Evolutionary conservation across 2,113 vertebrate genomes (phyloP), one percentile per base, ranked within the genome.

Genomic region (Protobothrops flavoviridis): DNA sequence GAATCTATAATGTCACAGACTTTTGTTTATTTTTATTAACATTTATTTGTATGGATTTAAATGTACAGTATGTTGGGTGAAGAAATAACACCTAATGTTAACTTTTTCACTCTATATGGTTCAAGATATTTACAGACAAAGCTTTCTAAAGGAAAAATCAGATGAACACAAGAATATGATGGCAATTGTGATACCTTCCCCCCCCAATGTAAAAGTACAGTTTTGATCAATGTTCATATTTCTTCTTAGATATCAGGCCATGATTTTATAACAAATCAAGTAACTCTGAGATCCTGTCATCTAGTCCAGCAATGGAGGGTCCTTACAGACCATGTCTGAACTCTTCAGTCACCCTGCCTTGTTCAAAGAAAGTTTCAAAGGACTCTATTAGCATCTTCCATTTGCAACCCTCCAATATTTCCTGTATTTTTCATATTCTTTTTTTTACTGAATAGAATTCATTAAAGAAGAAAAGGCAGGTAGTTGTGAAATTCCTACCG

Each of bases 91-190:
- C 61, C 0, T 1, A 24, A 1, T 45, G 94, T 90, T 94, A 93
- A 92, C 4, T 0, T 12, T 26, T n/a, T 59, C 0, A 0, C 91
- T 96, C 94, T 96, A 87, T 94, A 50, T 93, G 96, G 93, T 96
- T 94, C 94, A 45, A 93, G 57, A 48, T 94, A 74, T 89, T 89
- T 93, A 95, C 53, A 43, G 94, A 95, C 92, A 93, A 92, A 95
- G 87, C 92, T 93, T 0, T 0, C 87, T 93, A 95, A 95, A 95
- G 91, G 95, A 95, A 94, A 95, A 48, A 85, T 91, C n/a, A 59
- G 85, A 94, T 94, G 94, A 59, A 43, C 43, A 48, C 26, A 95
- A 86, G 33, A 81, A 89, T 55, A 56, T 13, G 2, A 53, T 50
- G 24, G 26, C 86, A 5, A 0, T 45, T 85, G 29, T 0, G 7